A percentile compares a stretch with the other conserved stretches of the same genome.
These are phyloP conservation scores for Macrotrachela quadricornifera DNA, from an alignment of 1,140 invertebrate genomes.

Conservation along the genomic window DNA sequence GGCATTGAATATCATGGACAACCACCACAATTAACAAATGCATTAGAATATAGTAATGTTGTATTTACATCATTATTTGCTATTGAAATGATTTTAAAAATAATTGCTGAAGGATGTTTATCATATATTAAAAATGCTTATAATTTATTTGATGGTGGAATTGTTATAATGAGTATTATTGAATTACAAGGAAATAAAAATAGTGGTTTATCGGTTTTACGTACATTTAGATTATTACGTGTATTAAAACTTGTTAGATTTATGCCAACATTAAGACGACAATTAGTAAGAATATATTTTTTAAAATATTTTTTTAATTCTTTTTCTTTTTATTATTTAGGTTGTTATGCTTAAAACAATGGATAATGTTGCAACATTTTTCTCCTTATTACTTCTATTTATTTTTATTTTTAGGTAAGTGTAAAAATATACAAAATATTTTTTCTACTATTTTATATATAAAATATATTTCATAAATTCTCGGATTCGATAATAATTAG, in stretches of 20 bases:
- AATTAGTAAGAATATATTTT: constrained; percentile 54
- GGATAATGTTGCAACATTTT: constrained; percentile 42
- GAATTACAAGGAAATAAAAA: too few relatives aligned
- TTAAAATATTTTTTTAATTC: too few relatives aligned
- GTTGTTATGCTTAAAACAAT: constrained; percentile 29
- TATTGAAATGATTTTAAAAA: constrained; percentile 87
- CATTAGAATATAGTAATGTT: constrained; percentile 87
- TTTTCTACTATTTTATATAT: not conserved
- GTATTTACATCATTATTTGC: constrained; percentile 86
- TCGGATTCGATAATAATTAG: too few relatives aligned
- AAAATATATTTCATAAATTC: too few relatives aligned
- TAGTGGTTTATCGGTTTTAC: constrained; percentile 73
- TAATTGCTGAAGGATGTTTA: constrained; percentile 79
- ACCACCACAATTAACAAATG: constrained; percentile 66
- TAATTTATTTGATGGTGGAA: constrained; percentile 94
- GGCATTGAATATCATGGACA: constrained; percentile 95
- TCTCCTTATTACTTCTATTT: constrained; percentile 87
- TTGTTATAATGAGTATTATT: constrained; percentile 62
- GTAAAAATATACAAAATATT: not conserved
- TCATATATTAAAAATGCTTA: constrained; percentile 93
- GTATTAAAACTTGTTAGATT: constrained; percentile 93
- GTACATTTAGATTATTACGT: constrained; percentile 81
- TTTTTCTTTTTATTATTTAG: too few relatives aligned
- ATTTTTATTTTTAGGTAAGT: constrained; percentile 75
- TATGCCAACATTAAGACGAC: constrained; percentile 81